Conservation (phyloP, 2,113 vertebrate genomes). For the Arenaria interpres region DNA sequence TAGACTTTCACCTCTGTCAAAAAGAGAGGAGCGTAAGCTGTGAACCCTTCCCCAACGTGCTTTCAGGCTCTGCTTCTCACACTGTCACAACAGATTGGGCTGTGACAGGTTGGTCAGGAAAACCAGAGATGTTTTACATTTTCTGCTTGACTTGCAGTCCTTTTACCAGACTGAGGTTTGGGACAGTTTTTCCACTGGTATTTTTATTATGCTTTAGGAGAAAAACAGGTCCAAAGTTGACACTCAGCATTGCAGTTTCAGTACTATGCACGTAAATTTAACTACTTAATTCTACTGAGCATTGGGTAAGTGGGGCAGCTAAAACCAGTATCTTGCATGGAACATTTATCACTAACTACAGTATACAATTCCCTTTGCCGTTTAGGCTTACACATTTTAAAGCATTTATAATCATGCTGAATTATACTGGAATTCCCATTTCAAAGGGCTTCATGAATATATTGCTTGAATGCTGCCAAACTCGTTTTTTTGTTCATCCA, state of each 20-base stretch:
- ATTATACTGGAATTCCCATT: slow-evolving; percentile 46
- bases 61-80: not conserved
- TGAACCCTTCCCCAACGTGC: not conserved
- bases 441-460: slow-evolving; percentile 24
- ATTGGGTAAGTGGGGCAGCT: slow-evolving; percentile 24
- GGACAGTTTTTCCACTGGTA: not conserved
- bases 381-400: slow-evolving; percentile 38
- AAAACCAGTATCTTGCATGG: not conserved
- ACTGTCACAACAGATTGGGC: slow-evolving; percentile 30
- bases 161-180: not conserved
- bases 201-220: slow-evolving; percentile 31
- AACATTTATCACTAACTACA: slow-evolving; percentile 54
- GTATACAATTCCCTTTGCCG: slow-evolving; percentile 27
- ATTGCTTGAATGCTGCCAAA: slow-evolving; percentile 17
- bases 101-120: slow-evolving; percentile 13
- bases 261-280: slow-evolving; percentile 24
- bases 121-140: slow-evolving; percentile 19
- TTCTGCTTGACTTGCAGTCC: slow-evolving; percentile 42
- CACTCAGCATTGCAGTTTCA: slow-evolving; percentile 3
- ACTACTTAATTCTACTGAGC: slow-evolving; percentile 45
- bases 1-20: slow-evolving; percentile 35
- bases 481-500: not conserved
- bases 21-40: not conserved
- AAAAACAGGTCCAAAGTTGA: slow-evolving; percentile 8
- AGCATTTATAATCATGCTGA: slow-evolving; percentile 39